Evolutionary conservation across 2,113 vertebrate genomes (phyloP).

Genomic region (Entomyzon cyanotis): DNA sequence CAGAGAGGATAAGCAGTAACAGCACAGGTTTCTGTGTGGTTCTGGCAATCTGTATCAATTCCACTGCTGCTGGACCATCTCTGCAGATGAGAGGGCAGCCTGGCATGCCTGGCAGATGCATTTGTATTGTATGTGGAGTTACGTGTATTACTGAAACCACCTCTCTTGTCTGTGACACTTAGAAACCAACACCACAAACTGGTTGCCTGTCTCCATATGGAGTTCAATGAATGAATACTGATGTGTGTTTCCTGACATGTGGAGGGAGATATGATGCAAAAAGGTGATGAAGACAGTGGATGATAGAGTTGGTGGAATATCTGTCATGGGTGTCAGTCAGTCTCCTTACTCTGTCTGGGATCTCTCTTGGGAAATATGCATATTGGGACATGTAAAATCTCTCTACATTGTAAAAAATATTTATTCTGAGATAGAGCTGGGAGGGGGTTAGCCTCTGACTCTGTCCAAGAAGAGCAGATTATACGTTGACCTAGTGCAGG

Average conservation of each 20-base stretch:
- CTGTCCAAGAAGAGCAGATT: slow-evolving; percentile 12
- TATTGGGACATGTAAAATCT: not conserved
- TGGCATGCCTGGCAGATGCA: not conserved
- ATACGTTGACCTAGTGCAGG: slow-evolving; percentile 26
- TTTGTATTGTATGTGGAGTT: not conserved
- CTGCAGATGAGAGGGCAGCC: not conserved
- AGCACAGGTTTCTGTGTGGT: not conserved
- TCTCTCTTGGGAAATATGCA: not conserved
- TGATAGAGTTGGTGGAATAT: not conserved
- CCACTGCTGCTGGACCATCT: not conserved
- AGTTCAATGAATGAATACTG: not conserved
- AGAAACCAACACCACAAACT: not conserved
- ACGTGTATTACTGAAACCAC: not conserved
- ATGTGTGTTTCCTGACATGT: not conserved
- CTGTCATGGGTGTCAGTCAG: not conserved
- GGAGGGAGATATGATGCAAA: not conserved
- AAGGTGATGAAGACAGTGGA: not conserved
- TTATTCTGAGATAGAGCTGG: not conserved
- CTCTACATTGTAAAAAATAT: not conserved
- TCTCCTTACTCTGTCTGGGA: not conserved
- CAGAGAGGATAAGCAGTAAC: not conserved
- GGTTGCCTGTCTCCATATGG: not conserved
- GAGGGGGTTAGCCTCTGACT: not conserved
- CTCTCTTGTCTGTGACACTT: not conserved
- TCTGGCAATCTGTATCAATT: not conserved